A percentile compares a stretch with the other conserved stretches of the same genome.
Evolutionary conservation across 2,113 vertebrate genomes (phyloP).

Genomic region (Clupea harengus): DNA sequence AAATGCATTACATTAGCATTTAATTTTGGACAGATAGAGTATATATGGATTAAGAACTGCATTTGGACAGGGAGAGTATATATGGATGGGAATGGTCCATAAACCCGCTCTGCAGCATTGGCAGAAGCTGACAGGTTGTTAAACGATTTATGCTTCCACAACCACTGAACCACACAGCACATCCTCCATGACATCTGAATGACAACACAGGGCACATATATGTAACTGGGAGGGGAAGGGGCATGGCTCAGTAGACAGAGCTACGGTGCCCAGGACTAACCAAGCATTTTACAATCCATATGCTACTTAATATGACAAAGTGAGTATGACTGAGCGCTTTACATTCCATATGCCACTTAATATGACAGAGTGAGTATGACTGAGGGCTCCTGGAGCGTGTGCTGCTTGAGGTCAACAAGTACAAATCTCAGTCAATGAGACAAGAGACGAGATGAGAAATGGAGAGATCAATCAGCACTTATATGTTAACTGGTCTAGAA

Average conservation of each 20-base stretch:
- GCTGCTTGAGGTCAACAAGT: not conserved
- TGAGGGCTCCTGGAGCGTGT: not conserved
- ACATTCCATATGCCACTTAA: not conserved
- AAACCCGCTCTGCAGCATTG: not conserved
- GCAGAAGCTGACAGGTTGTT: not conserved
- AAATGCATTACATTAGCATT: not conserved
- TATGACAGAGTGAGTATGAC: not conserved
- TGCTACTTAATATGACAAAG: not conserved
- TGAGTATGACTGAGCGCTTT: not conserved
- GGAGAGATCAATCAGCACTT: too few relatives aligned
- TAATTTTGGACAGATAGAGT: not conserved
- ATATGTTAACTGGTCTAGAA: too few relatives aligned
- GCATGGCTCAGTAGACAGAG: not conserved
- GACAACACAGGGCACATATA: not conserved
- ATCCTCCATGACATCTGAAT: not conserved
- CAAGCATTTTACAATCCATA: not conserved
- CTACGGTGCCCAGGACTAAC: not conserved
- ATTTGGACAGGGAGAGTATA: not conserved
- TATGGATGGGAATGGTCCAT: not conserved
- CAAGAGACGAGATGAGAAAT: not conserved
- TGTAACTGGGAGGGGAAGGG: not conserved
- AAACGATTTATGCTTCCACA: slow-evolving; percentile 16
- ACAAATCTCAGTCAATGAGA: not conserved
- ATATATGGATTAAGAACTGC: too few relatives aligned
- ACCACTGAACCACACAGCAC: slow-evolving; percentile 4